phyloP scores from a whole-genome alignment of 2,113 vertebrate species.

The Pseudopodoces humilis region DNA sequence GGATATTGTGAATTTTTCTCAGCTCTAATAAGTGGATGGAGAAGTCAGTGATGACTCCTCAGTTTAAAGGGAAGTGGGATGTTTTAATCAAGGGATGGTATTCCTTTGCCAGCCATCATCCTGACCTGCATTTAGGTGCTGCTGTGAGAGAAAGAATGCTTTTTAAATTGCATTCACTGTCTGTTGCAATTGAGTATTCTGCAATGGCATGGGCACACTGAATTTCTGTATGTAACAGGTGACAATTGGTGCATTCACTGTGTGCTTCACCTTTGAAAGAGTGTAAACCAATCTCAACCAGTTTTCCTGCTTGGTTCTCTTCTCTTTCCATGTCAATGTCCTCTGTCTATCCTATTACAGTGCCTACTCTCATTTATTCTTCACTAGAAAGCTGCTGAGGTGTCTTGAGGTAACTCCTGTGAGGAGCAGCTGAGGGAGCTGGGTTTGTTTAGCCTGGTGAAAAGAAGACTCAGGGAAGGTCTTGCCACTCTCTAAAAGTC shows the following conservation, averaged over 20 bases:
- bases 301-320: background rate
- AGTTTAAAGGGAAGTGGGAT: background rate
- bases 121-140: background rate
- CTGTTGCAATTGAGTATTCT: background rate
- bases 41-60: background rate
- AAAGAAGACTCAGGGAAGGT: background rate
- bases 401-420: background rate
- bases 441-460: background rate
- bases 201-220: background rate
- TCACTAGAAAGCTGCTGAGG: background rate
- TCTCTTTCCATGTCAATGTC: background rate
- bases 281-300: rapidly evolving
- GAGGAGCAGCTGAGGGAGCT: background rate
- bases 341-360: background rate
- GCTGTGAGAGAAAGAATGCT: background rate
- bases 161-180: background rate
- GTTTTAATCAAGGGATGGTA: background rate
- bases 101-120: background rate
- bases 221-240: background rate
- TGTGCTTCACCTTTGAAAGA: background rate
- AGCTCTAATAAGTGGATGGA: background rate
- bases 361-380: background rate
- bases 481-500: too few relatives aligned
- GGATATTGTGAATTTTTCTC: background rate
- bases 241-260: background rate